phyloP scores from a whole-genome alignment of 2,113 vertebrate genomes.

The Colistium nudipinnis region DNA sequence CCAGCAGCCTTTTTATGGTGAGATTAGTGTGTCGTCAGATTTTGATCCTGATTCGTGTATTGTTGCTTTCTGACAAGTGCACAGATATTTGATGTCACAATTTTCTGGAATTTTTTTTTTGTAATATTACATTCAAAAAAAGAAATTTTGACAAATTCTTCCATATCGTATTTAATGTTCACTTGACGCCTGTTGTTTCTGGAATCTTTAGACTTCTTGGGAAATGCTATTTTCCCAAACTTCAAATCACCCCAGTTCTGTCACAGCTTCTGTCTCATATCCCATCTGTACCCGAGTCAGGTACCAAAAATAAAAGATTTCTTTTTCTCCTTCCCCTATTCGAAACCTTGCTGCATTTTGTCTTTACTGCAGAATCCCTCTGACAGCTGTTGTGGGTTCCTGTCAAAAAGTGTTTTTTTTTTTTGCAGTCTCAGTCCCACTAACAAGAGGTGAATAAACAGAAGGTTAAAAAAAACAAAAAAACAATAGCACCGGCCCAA shows the following conservation, averaged over 20 bases:
- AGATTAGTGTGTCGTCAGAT: background rate
- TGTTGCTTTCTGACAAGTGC: background rate
- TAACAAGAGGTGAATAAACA: slow-evolving; percentile 69
- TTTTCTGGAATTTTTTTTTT: background rate
- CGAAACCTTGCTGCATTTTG: slow-evolving; percentile 65
- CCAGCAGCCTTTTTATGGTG: background rate
- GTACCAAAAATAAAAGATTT: slow-evolving; percentile 59
- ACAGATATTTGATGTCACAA: background rate
- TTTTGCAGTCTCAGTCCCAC: slow-evolving; percentile 56
- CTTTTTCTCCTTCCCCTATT: slow-evolving; percentile 20
- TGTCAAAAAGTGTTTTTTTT: slow-evolving; percentile 66
- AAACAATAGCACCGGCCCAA: slow-evolving; percentile 30
- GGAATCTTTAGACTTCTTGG: slow-evolving; percentile 55
- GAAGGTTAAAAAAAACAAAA: slow-evolving; percentile 32
- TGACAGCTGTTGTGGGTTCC: slow-evolving; percentile 74
- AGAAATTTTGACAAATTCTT: slow-evolving; percentile 25
- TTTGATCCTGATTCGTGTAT: background rate
- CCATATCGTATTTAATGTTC: slow-evolving; percentile 40
- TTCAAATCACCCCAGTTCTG: slow-evolving; percentile 77
- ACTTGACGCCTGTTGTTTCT: slow-evolving; percentile 37
- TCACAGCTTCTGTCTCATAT: slow-evolving; percentile 58
- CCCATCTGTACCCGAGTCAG: slow-evolving; percentile 68
- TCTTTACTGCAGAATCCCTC: slow-evolving; percentile 65
- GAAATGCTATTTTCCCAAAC: slow-evolving; percentile 68
- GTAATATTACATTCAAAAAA: slow-evolving; percentile 4